Percentiles rank a stretch among this genome's conserved stretches.
Evolutionary conservation across 1,140 invertebrate species (phyloP).

Genomic region (Drosophila quadrilineata): DNA sequence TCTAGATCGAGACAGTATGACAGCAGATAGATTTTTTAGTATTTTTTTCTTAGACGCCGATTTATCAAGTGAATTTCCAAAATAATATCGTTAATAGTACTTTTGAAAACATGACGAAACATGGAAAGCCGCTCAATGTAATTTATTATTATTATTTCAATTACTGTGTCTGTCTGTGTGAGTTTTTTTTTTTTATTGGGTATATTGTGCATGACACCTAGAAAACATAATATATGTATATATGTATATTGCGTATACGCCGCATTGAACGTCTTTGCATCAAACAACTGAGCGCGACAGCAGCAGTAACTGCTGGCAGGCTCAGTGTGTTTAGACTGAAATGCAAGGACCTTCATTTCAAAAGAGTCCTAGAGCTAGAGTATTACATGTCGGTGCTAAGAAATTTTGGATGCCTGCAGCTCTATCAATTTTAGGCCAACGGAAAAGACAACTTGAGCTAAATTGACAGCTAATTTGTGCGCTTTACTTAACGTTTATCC

Average conservation of each 20-base stretch:
- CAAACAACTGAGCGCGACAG: constrained; percentile 43
- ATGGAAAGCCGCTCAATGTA: constrained; percentile 55
- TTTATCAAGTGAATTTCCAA: constrained; percentile 51
- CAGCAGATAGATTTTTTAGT: constrained; percentile 40
- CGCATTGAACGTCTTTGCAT: constrained; percentile 45
- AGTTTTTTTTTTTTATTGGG: constrained; percentile 10
- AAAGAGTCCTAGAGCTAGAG: constrained; percentile 63
- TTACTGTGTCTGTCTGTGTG: constrained; percentile 20
- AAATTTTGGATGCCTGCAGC: constrained; percentile 11
- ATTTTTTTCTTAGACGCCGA: constrained; percentile 40
- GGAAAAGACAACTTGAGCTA: constrained; percentile 1
- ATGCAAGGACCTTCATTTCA: constrained; percentile 55
- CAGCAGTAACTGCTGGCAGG: constrained; percentile 12
- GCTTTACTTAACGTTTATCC: constrained; percentile 20
- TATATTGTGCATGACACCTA: constrained; percentile 5
- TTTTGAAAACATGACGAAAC: constrained; percentile 51
- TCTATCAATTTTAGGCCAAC: neutral
- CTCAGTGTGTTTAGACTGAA: constrained; percentile 40
- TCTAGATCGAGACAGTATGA: constrained; percentile 18
- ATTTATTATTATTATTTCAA: constrained; percentile 26
- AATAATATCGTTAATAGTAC: too few species aligned
- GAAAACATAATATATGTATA: constrained; percentile 7
- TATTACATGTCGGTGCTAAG: constrained; percentile 2
- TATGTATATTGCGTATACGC: constrained; percentile 59
- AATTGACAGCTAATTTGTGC: constrained; percentile 31